Base-by-base conservation (phyloP, 2,888 invertebrate species). In the Nebria brevicollis region DNA sequence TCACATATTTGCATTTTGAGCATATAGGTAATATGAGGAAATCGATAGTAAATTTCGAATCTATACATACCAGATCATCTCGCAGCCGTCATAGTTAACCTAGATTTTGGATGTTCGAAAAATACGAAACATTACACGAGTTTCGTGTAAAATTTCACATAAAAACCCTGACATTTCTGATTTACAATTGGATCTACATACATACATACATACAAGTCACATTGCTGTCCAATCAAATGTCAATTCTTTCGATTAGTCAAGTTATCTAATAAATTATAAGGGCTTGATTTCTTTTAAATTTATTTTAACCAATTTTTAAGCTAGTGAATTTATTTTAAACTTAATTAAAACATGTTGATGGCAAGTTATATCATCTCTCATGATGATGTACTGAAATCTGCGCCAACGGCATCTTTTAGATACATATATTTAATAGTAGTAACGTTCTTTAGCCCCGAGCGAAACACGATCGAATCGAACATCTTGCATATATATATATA, bases 101-200 rank as follows among this genome's bases (percentile, higher is more conserved):
- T 79, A 79, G 79, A 79, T 79, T 72, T 78, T 79, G 26, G 64
- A 72, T 77, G 43, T 78, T 78, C 15, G 26, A 66, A 78, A 79
- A 79, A 66, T 74, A 79, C 66, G 74, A 74, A 66, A 68, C 79
- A 79, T 79, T 74, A 79, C 79, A 74, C 73, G 79, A 74, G 72
- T 74, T 79, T 79, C 74, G 72, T 79, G 79, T 79, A 79, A 74
- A 79, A 79, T 79, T 79, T 79, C 79, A 79, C 79, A 74, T 41
- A 66, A 68, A 42, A 79, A 64, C 79, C 79, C 79, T 79, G 79
- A 79, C 79, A 79, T 79, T 79, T 79, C 65, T 66, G 26, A 8
- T 79, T 74, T 66, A 79, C 74, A 79, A 79, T 79, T 79, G 74
- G 34, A 34, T 34, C 5, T 79, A 34, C 4, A 34, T 34, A 34